Evolutionary conservation across 2,113 vertebrate species (phyloP).

Genomic region (Prionailurus viverrinus): DNA sequence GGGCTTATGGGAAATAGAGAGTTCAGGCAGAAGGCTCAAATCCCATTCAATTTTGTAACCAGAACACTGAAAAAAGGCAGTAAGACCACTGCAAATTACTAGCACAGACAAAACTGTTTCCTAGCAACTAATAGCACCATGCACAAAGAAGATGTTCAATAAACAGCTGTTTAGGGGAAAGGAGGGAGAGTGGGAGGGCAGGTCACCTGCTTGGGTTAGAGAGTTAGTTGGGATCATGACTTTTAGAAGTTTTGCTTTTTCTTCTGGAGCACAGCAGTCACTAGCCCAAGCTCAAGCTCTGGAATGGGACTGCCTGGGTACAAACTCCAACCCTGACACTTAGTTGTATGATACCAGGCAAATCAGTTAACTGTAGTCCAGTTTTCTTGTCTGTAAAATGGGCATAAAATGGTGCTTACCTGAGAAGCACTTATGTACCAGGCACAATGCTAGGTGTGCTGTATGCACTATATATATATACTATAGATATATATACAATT

Average conservation of each 20-base stretch:
- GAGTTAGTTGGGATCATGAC: neutral
- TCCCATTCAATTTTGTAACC: neutral
- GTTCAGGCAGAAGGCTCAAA: neutral
- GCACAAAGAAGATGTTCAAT: neutral
- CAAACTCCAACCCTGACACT: neutral
- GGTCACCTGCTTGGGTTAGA: neutral
- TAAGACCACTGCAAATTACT: neutral
- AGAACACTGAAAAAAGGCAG: slow-evolving; percentile 6
- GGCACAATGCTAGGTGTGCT: neutral
- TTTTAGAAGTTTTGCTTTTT: neutral
- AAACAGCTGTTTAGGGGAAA: neutral
- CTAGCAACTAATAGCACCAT: slow-evolving; percentile 32
- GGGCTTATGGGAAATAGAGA: neutral
- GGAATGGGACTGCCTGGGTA: neutral
- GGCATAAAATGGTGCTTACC: neutral
- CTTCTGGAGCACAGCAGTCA: neutral
- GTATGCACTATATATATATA: neutral
- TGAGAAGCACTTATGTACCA: neutral
- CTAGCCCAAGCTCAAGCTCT: neutral
- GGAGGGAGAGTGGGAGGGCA: neutral
- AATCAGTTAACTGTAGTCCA: neutral
- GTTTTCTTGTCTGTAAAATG: slow-evolving; percentile 8
- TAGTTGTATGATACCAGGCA: neutral
- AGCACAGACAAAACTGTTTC: neutral
- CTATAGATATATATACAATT: neutral